These are phyloP conservation scores for Takifugu rubripes DNA, from an alignment of 2,797 vertebrate species.

Conservation along the genomic window DNA sequence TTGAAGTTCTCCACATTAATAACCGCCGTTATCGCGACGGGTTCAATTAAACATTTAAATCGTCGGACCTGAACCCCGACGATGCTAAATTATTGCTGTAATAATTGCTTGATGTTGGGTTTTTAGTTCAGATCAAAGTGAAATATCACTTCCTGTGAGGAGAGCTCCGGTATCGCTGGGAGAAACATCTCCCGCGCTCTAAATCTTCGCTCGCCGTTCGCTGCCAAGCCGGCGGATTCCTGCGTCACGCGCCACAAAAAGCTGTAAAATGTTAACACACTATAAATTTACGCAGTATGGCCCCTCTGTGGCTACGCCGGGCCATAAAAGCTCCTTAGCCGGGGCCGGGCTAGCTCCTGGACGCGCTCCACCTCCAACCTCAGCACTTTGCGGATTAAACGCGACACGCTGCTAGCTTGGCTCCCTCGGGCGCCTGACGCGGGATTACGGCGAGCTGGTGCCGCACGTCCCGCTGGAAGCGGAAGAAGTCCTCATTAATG, in stretches of 20 bases:
- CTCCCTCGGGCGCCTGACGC: not conserved
- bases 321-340: slow-evolving; percentile 5
- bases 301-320: slow-evolving; percentile 19
- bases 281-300: slow-evolving; percentile 31
- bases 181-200: not conserved
- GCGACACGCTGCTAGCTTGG: not conserved
- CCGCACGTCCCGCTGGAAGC: not conserved
- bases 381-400: slow-evolving; percentile 12
- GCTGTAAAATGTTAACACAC: slow-evolving; percentile 38
- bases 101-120: no score
- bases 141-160: not conserved
- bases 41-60: no score
- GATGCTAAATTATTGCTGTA: not conserved
- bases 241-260: slow-evolving; percentile 21
- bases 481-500: slow-evolving; percentile 2
- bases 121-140: not conserved
- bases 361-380: not conserved
- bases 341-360: not conserved
- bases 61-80: not conserved
- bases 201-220: slow-evolving; percentile 16
- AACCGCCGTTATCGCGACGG: no score
- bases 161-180: not conserved
- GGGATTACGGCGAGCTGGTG: not conserved
- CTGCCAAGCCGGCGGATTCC: slow-evolving; percentile 16
- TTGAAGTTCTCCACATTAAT: no score